Conservation (phyloP, 2,888 invertebrate genomes). For the Xestoiulus laeticollis region DNA sequence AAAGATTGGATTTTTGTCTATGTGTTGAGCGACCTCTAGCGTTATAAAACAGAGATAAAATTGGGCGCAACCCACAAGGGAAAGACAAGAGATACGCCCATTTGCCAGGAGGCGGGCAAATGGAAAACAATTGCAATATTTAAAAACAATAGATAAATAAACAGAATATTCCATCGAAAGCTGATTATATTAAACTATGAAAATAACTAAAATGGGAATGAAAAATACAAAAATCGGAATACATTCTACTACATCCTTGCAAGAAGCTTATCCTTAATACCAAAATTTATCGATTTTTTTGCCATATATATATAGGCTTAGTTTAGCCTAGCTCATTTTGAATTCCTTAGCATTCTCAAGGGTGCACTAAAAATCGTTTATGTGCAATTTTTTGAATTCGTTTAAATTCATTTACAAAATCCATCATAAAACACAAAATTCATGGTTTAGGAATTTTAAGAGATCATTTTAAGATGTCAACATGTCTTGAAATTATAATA, state of each 20-base stretch:
- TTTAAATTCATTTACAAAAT: background rate
- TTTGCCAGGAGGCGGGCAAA: slow-evolving; percentile 42
- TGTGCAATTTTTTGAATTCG: background rate
- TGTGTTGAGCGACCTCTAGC: slow-evolving; percentile 40
- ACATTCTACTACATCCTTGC: background rate
- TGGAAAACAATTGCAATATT: background rate
- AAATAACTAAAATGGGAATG: background rate
- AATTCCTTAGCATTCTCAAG: slow-evolving; percentile 21
- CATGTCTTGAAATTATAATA: too few relatives aligned
- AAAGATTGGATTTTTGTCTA: background rate
- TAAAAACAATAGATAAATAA: background rate
- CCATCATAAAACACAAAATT: background rate
- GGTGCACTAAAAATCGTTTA: slow-evolving; percentile 38
- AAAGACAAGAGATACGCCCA: slow-evolving; percentile 42
- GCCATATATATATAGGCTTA: background rate
- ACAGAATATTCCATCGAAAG: background rate
- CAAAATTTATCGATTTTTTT: slow-evolving; percentile 16
- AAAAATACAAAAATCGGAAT: background rate
- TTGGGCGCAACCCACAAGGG: slow-evolving; percentile 27
- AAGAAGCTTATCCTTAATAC: background rate
- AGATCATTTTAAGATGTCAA: too few relatives aligned
- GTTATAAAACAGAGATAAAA: background rate
- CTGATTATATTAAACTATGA: background rate
- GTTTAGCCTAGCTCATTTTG: slow-evolving; percentile 13
- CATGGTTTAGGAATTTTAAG: too few relatives aligned